Evolutionary conservation across 2,797 vertebrate species (phyloP).

Genomic region (Valencia hispanica): DNA sequence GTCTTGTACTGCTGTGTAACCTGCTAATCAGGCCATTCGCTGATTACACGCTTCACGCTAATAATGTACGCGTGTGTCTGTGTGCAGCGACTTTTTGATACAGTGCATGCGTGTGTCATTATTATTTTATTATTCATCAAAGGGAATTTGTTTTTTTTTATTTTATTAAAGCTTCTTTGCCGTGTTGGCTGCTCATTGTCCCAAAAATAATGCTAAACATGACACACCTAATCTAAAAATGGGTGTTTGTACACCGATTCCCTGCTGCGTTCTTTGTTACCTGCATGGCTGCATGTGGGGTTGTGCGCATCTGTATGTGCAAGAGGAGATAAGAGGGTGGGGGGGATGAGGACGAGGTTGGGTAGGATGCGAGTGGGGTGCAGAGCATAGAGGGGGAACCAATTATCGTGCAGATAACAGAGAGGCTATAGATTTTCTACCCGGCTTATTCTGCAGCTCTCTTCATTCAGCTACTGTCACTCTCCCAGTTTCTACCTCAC

Average conservation of each 20-base stretch:
- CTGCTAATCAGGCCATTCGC: conserved; percentile 74
- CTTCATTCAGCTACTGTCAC: conserved; percentile 34
- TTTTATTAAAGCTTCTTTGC: conserved; percentile 17
- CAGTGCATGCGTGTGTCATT: conserved; percentile 1
- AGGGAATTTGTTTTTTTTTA: conserved; percentile 39
- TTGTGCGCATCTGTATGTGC: conserved; percentile 16
- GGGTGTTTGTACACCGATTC: conserved; percentile 20
- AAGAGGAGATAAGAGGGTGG: conserved; percentile 10
- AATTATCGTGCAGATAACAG: conserved; percentile 79
- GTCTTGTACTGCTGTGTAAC: conserved; percentile 66
- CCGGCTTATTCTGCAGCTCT: conserved; percentile 56
- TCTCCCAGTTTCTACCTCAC: conserved; percentile 43
- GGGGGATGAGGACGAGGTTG: conserved; percentile 38
- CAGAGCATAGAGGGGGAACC: conserved; percentile 58
- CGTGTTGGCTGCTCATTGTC: conserved; percentile 35
- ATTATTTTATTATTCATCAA: conserved; percentile 9
- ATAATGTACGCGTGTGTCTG: conserved; percentile 52
- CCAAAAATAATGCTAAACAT: conserved; percentile 23
- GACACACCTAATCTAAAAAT: conserved; percentile 14
- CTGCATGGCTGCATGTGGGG: conserved; percentile 28
- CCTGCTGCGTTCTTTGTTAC: conserved; percentile 46
- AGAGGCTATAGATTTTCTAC: conserved; percentile 76
- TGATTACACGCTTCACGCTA: conserved; percentile 72
- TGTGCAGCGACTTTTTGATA: conserved; percentile 30
- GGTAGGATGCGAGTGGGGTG: conserved; percentile 37